A percentile compares a stretch with the other conserved stretches of the same genome.
Conservation (phyloP, 2,113 vertebrate genomes). For the Petrocephalus microphthalmus region DNA sequence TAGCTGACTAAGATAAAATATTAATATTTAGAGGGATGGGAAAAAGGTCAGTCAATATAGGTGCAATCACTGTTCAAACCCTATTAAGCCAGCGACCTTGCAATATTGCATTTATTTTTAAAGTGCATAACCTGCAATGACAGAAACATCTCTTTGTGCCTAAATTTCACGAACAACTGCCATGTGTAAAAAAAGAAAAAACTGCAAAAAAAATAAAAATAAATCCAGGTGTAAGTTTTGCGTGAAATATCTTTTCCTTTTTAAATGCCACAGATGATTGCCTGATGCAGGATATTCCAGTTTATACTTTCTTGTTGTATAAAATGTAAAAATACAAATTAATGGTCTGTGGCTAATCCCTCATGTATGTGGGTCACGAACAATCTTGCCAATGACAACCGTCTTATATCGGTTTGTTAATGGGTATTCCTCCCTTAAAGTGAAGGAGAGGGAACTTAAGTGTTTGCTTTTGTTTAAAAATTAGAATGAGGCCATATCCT, state of each 20-base stretch:
- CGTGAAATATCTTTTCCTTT: not conserved
- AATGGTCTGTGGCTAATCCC: not conserved
- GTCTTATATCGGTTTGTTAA: not conserved
- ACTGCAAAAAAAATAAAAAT: not conserved
- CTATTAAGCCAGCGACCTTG: slow-evolving; percentile 6
- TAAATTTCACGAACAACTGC: not conserved
- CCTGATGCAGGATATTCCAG: not conserved
- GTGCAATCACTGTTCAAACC: not conserved
- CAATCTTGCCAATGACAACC: not conserved
- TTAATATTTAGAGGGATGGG: slow-evolving; percentile 17
- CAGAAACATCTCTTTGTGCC: not conserved
- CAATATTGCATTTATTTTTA: slow-evolving; percentile 9
- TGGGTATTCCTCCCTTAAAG: not conserved
- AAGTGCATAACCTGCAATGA: slow-evolving; percentile 11
- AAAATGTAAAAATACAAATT: not conserved
- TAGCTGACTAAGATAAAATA: slow-evolving; percentile 52
- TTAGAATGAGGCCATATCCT: slow-evolving; percentile 55
- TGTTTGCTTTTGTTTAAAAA: slow-evolving; percentile 52
- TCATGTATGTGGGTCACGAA: not conserved
- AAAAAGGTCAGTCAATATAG: slow-evolving; percentile 8
- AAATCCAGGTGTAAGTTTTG: not conserved
- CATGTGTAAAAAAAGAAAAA: not conserved
- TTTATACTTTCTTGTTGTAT: not conserved
- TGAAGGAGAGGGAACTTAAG: not conserved
- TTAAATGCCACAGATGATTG: not conserved